Conservation (phyloP, 2,888 invertebrate genomes). For the Selenia dentaria region DNA sequence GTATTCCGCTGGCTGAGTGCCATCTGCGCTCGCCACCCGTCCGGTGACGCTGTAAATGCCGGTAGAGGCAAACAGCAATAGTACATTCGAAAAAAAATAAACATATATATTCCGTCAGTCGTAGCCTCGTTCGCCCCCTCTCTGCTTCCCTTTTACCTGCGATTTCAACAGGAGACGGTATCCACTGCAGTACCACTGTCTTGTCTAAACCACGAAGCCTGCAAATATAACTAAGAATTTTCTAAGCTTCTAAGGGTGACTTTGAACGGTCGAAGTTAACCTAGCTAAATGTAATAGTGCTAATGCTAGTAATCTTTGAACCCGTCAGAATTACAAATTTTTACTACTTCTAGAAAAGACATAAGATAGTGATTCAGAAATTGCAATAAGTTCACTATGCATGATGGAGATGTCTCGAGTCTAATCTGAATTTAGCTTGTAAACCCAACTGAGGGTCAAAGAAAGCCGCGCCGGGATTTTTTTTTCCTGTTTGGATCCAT, state of each 20-base stretch:
- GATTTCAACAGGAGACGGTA: not conserved
- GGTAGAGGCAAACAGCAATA: too few relatives aligned
- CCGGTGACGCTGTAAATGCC: too few relatives aligned
- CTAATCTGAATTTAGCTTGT: not conserved
- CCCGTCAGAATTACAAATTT: conserved; percentile 22
- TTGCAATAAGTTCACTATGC: conserved; percentile 21
- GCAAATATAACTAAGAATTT: conserved; percentile 1
- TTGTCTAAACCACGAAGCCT: not conserved
- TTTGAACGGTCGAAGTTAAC: conserved; percentile 8
- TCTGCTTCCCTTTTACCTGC: not conserved
- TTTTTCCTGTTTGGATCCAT: not conserved
- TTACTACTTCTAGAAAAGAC: not conserved
- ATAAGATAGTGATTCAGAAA: conserved; percentile 3
- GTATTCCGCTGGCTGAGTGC: too few relatives aligned
- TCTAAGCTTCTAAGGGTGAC: conserved; percentile 12
- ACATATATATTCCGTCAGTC: not conserved
- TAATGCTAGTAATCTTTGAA: too few relatives aligned
- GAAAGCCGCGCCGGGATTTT: not conserved
- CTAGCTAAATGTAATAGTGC: conserved; percentile 11
- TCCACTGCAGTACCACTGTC: not conserved
- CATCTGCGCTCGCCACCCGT: too few relatives aligned
- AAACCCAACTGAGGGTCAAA: not conserved
- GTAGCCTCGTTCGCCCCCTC: not conserved
- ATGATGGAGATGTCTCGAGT: conserved; percentile 14
- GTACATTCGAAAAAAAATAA: too few relatives aligned